Percentiles rank a stretch among this genome's conserved stretches.
phyloP scores from a whole-genome alignment of 2,113 vertebrate species.

The Hippocampus abdominalis region DNA sequence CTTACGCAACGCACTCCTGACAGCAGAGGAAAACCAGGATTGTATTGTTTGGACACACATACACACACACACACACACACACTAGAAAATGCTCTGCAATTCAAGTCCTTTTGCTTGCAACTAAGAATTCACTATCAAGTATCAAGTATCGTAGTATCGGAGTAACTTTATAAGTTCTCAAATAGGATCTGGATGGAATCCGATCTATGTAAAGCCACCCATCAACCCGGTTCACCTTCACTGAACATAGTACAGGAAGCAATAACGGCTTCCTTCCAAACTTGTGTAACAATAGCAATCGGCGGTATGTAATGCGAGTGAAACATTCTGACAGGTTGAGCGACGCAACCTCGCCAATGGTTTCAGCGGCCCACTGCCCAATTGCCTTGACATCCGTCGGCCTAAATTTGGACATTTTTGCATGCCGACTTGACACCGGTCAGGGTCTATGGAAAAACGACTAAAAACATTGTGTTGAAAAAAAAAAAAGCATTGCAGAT shows the following conservation, averaged over 20 bases:
- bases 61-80: background rate
- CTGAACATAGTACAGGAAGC: background rate
- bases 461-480: background rate
- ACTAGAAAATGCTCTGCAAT: background rate
- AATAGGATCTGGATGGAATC: background rate
- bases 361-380: background rate
- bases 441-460: background rate
- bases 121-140: background rate
- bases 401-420: no score
- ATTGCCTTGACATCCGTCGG: no score
- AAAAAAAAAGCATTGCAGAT: background rate
- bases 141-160: background rate
- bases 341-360: background rate
- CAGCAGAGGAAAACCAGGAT: conserved; percentile 30
- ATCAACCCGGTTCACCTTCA: background rate
- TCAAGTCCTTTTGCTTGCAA: background rate
- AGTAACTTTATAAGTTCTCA: background rate
- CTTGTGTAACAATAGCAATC: background rate
- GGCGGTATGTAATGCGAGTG: background rate
- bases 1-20: conserved; percentile 27
- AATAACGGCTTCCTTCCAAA: background rate
- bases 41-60: conserved; percentile 15
- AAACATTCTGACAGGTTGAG: background rate
- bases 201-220: background rate
- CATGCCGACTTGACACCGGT: background rate